Evolutionary conservation across 2,797 vertebrate genomes (phyloP).

Genomic region (Sebastes cheni): DNA sequence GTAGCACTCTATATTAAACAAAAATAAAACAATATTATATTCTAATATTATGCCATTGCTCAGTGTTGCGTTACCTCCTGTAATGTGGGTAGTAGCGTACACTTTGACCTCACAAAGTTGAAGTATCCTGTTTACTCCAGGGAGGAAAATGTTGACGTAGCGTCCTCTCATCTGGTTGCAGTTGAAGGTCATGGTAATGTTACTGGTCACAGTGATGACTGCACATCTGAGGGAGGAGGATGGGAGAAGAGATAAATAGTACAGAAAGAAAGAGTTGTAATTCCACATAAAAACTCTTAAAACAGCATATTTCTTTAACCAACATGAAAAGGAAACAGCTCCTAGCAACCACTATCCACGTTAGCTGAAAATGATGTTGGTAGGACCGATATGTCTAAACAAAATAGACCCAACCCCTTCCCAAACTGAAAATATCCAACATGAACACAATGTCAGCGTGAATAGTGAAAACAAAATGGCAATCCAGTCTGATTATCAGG

Average conservation of each 20-base stretch:
- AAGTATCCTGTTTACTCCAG: rapidly evolving
- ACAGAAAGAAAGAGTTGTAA: not conserved
- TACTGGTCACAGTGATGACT: not conserved
- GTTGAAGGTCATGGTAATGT: not conserved
- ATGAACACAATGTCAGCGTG: not conserved
- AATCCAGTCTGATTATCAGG: not conserved
- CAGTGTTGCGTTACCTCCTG: not conserved
- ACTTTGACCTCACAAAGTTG: conserved; percentile 11
- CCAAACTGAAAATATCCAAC: not conserved
- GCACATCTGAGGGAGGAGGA: conserved; percentile 4
- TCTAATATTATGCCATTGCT: not conserved
- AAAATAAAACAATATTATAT: not conserved
- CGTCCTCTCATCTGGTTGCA: not conserved
- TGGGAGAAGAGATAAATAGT: not conserved
- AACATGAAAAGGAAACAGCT: not conserved
- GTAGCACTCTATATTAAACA: too few species aligned
- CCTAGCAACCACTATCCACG: not conserved
- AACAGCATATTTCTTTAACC: not conserved
- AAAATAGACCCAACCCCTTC: not conserved
- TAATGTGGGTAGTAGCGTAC: not conserved
- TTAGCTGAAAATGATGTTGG: not conserved
- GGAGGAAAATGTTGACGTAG: not conserved
- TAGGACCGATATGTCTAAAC: not conserved
- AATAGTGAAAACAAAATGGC: not conserved
- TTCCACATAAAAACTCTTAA: not conserved